Evolutionary conservation across 1,140 invertebrate species (phyloP), one percentile per base, ranked within the genome.

Genomic region (Campoletis sonorensis): DNA sequence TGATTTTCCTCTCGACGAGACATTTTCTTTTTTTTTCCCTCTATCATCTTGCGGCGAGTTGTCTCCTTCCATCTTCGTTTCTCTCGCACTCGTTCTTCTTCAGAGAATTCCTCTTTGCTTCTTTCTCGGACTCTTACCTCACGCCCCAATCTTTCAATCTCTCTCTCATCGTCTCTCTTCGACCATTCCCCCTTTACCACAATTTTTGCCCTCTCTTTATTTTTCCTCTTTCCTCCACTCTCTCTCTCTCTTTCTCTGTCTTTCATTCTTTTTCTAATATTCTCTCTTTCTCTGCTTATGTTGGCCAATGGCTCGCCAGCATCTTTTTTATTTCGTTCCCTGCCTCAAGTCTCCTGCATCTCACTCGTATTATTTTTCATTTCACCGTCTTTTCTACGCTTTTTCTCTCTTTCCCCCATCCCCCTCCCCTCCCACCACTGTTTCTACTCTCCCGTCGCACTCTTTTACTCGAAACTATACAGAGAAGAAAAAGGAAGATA

Each of bases 301-400:
- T 67, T 27, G 61, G 61, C 21, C 61, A 23, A 67, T 67, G 61
- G 61, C 61, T 67, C 61, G 61, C 23, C 61, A n/a, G 61, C 23
- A 23, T 67, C 61, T 27, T 67, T 67, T 23, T 67, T 67, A 67
- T 67, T 67, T 67, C 54, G 54, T 58, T 67, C 61, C 4, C 23
- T 67, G n/a, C 61, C 23, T 23, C 21, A 26, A 23, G 23, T 11
- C 61, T 26, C 23, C 61, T 15, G 13, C 21, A 67, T 23, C 61
- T 67, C 61, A 10, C 61, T 67, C 61, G 10, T 67, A 67, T 67
- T 67, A 67, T 67, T 67, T 67, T 67, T 23, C 61, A 67, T 67
- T 67, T 67, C 26, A 67, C 23, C 61, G 61, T 67, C 61, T 45
- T 67, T 67, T 67, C 61, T 67, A 30, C 61, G 40, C 1, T 67